Base-by-base conservation (phyloP, 2,888 invertebrate genomes). In the Tridacna crocea region DNA sequence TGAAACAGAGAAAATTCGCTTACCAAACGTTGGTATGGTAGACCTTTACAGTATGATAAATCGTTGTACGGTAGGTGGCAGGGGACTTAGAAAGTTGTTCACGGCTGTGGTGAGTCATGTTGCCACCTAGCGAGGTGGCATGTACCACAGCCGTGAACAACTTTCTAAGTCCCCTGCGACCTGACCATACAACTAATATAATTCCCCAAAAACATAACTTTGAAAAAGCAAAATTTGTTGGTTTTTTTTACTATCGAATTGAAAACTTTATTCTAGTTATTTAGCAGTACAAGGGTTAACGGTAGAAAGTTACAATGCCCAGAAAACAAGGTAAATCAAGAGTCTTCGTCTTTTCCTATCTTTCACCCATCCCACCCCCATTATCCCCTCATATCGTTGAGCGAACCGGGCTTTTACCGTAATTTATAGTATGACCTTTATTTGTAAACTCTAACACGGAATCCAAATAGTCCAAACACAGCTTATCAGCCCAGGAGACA, bases 401-500 rank as follows among this genome's bases (percentile, higher is more conserved):
- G 61, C 88, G 80, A 4, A 80, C 82, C 0, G 86, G 80, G 48
- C 80, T 87, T 60, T 82, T 85, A n/a, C 86, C 80, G 74, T 85
- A 88, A 72, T 88, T 86, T 36, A 89, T 89, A 13, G 87, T 88
- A 78, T 87, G 86, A n/a, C 89, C 89, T 72, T 88, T 87, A 60
- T 87, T 87, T 24, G 88, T 88, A 76, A 90, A 90, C 81, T 88
- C 89, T 66, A 90, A 74, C 13, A 91, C 89, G 36, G 91, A 85
- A 65, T 89, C 87, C 15, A 92, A 68, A 72, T 91, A 92, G 63
- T 91, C 91, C 51, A 92, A 58, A 11, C 88, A 81, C 22, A 91
- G 78, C 61, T 83, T 88, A 58, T 91, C 91, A 0, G 91, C 89
- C 92, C 92, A 92, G 0, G 89, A 88, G 15, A 85, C 72, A 6